Evolutionary conservation across 2,888 invertebrate species (phyloP).

Genomic region (Reticulitermes lucifugus): DNA sequence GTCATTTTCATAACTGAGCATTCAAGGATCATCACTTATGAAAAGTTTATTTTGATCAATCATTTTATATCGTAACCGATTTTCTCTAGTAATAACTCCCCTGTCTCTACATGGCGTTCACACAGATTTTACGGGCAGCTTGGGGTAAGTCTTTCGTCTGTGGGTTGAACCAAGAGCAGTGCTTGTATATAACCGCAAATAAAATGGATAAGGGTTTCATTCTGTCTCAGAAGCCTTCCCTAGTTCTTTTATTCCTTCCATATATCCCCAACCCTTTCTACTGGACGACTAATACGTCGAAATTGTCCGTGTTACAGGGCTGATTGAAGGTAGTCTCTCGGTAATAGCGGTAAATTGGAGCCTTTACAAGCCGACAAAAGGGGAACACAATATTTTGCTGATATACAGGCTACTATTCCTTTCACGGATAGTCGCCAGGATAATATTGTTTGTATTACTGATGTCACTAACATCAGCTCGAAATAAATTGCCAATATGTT

Average conservation of each 20-base stretch:
- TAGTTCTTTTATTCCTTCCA: neutral
- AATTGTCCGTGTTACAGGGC: conserved; percentile 30
- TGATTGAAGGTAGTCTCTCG: conserved; percentile 41
- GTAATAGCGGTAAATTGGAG: conserved; percentile 42
- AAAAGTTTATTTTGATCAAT: too few relatives aligned
- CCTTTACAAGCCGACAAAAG: conserved; percentile 44
- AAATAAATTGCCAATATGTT: too few relatives aligned
- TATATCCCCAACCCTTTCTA: neutral
- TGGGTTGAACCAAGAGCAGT: neutral
- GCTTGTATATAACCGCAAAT: neutral
- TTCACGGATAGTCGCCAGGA: neutral
- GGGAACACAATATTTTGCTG: conserved; percentile 21
- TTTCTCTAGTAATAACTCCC: too few relatives aligned
- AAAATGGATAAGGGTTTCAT: conserved; percentile 37
- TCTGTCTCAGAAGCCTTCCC: neutral
- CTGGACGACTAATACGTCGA: conserved; percentile 33
- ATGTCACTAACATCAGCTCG: too few relatives aligned
- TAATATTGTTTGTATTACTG: neutral
- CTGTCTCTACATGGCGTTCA: too few relatives aligned
- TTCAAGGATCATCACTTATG: too few relatives aligned
- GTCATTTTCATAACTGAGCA: too few relatives aligned
- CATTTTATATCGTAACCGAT: too few relatives aligned
- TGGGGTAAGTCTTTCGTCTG: neutral
- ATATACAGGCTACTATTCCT: neutral
- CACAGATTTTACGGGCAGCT: neutral